phyloP scores from a whole-genome alignment of 2,797 vertebrate species.

The Hapalemur alaotrensis region DNA sequence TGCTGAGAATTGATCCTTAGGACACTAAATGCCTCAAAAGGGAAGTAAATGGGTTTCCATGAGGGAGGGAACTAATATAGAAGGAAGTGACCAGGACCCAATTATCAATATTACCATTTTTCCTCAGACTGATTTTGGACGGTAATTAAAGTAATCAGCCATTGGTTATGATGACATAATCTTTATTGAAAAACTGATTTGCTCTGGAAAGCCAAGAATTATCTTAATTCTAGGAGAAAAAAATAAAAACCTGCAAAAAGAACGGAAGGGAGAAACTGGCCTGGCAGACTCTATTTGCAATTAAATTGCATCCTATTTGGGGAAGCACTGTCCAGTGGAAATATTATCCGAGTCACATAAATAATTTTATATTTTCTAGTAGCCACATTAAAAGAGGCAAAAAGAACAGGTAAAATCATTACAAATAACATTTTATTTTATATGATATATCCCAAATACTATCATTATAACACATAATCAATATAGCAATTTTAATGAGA shows the following conservation, averaged over 20 bases:
- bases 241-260: not conserved
- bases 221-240: not conserved
- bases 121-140: not conserved
- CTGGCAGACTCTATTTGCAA: not conserved
- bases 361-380: not conserved
- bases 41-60: fast-evolving
- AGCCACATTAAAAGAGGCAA: not conserved
- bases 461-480: not conserved
- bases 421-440: not conserved
- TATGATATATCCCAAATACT: not conserved
- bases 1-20: not conserved
- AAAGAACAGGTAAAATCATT: not conserved
- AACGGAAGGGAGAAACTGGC: not conserved
- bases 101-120: not conserved
- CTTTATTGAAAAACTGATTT: not conserved
- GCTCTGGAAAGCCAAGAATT: not conserved
- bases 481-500: not conserved
- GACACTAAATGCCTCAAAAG: not conserved
- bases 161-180: not conserved
- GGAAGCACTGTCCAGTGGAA: not conserved
- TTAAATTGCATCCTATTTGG: not conserved
- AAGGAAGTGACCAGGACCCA: not conserved
- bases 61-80: not conserved
- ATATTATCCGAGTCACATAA: not conserved
- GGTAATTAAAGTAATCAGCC: not conserved